Evolutionary conservation across 2,113 vertebrate species (phyloP).

Genomic region (Malurus cyaneus): DNA sequence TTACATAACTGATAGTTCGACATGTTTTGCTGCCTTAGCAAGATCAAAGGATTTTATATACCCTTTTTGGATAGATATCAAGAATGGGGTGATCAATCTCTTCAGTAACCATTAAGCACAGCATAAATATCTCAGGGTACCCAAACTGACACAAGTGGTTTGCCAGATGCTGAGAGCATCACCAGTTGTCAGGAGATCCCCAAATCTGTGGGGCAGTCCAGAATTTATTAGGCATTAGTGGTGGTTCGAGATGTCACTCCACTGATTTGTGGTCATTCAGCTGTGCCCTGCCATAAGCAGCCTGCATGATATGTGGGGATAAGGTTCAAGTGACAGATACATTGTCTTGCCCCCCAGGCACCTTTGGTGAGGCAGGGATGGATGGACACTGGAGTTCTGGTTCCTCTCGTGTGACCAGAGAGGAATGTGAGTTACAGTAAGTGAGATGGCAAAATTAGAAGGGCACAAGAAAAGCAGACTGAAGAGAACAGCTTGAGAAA

Average conservation of each 20-base stretch:
- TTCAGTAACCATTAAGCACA: constrained; percentile 32
- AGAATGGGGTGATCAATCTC: constrained; percentile 24
- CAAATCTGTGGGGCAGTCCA: constrained; percentile 26
- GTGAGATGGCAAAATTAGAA: neutral
- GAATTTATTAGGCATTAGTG: constrained; percentile 61
- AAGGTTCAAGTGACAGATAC: neutral
- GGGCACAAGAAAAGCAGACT: neutral
- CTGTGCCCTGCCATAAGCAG: neutral
- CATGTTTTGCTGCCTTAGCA: constrained; percentile 47
- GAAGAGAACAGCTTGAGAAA: neutral
- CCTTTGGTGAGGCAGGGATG: neutral
- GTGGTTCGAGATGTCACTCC: constrained; percentile 8
- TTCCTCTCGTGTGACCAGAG: neutral
- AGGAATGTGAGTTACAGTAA: neutral
- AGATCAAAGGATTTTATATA: constrained; percentile 58
- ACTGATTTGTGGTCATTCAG: constrained; percentile 59
- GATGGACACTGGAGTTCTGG: neutral
- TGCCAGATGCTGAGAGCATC: constrained; percentile 59
- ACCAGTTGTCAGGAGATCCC: constrained; percentile 45
- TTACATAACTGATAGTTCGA: constrained; percentile 57
- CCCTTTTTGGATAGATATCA: constrained; percentile 46
- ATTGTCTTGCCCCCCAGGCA: neutral
- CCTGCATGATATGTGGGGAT: neutral
- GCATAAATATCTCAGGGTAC: constrained; percentile 45
- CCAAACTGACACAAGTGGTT: constrained; percentile 32